phyloP scores from a whole-genome alignment of 2,888 invertebrate species.

The Tetranychus piercei region DNA sequence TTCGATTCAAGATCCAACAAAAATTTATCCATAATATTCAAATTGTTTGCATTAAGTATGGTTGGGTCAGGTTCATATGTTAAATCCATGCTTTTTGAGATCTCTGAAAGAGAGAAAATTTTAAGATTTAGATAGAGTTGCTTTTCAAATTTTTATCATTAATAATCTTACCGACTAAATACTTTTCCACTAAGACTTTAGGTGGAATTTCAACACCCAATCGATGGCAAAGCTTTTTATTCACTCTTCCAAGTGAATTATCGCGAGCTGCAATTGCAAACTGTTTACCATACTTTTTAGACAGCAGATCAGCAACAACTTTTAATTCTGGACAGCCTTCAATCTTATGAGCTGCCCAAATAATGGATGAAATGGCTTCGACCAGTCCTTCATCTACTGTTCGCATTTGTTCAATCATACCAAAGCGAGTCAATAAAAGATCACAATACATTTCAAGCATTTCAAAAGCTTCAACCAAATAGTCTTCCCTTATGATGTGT shows the following conservation, averaged over 20 bases:
- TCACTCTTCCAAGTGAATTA: conserved; percentile 60
- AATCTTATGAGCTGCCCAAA: conserved; percentile 90
- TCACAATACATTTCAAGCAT: conserved; percentile 81
- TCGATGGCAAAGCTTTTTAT: conserved; percentile 69
- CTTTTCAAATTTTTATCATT: too few species aligned
- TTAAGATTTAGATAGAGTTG: too few species aligned
- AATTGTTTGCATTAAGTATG: conserved; percentile 45
- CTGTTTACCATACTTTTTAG: conserved; percentile 77
- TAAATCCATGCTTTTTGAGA: conserved; percentile 83
- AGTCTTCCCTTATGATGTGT: conserved; percentile 95
- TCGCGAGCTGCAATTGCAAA: conserved; percentile 73
- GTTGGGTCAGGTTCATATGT: conserved; percentile 86
- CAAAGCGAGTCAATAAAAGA: conserved; percentile 80
- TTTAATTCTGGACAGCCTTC: conserved; percentile 46
- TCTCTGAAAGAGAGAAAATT: conserved; percentile 52
- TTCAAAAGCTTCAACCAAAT: conserved; percentile 46
- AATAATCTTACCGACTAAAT: conserved; percentile 24
- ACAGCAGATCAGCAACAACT: conserved; percentile 67
- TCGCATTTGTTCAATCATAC: conserved; percentile 87
- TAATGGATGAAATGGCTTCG: conserved; percentile 82
- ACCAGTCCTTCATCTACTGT: conserved; percentile 77
- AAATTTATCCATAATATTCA: background rate
- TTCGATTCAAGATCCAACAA: background rate
- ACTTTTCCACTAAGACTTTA: conserved; percentile 79
- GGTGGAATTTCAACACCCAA: conserved; percentile 84